These are phyloP conservation scores for Jacana jacana DNA, from an alignment of 2,113 vertebrate species.

Conservation along the genomic window DNA sequence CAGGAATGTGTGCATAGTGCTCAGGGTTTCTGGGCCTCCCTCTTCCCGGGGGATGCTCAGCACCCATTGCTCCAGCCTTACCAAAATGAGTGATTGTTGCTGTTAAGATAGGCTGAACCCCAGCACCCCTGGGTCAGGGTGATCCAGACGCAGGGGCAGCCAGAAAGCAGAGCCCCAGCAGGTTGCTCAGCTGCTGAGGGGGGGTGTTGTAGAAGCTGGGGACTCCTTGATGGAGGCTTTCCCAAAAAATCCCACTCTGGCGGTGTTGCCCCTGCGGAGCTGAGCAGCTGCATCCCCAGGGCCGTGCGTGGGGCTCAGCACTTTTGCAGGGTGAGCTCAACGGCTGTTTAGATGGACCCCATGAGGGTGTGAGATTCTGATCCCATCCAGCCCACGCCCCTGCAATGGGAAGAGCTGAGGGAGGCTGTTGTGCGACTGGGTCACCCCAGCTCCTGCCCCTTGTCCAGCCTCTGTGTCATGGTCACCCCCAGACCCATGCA, in stretches of 20 bases:
- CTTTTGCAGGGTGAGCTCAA: background rate
- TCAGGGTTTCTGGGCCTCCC: background rate
- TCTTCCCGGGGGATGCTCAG: background rate
- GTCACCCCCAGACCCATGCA: background rate
- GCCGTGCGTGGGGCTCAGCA: background rate
- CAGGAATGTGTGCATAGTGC: background rate
- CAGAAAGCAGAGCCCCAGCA: background rate
- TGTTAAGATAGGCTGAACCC: background rate
- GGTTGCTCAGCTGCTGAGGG: background rate
- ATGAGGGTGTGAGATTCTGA: rapidly evolving
- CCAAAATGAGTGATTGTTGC: background rate
- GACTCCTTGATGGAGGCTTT: background rate
- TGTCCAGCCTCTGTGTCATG: rapidly evolving
- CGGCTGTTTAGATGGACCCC: background rate
- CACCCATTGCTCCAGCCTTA: rapidly evolving
- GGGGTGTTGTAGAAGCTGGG: background rate
- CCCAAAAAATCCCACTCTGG: background rate
- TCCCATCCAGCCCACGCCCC: background rate
- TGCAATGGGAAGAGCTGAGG: too few species aligned
- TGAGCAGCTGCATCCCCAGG: background rate
- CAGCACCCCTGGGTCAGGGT: background rate
- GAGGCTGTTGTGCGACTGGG: too few species aligned
- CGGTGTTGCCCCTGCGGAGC: background rate
- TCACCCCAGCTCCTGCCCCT: background rate
- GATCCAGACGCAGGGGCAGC: background rate